Evolutionary conservation across 2,113 vertebrate species (phyloP), one percentile per base, ranked within the genome.

Genomic region (Pseudonaja textilis): DNA sequence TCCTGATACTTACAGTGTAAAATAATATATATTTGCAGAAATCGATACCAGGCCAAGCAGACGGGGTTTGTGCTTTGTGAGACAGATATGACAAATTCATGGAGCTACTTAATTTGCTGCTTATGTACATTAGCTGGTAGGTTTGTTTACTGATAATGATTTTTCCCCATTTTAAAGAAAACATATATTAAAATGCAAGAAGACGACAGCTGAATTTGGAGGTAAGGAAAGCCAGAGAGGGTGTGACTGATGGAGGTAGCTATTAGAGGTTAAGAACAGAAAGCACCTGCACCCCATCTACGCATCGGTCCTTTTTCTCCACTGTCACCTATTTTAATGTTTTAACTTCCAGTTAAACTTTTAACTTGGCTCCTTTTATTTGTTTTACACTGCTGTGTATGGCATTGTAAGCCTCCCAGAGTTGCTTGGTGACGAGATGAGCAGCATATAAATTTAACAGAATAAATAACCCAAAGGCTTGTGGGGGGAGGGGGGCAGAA

Each of bases 1-100:
- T 45, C 95, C 85, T 95, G 97, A 97, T 98, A 97, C 96, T 98
- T 98, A 98, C 96, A 97, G 96, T 97, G 96, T 94, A 96, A 97
- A 97, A 97, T 97, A 97, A 97, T 96, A 96, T 97, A 98, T 96
- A 96, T 97, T 96, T 85, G 39, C 95, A 93, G 95, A 95, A 97
- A 98, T 98, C 97, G 93, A 98, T 98, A 97, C 93, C 91, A 94
- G 95, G 95, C 97, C 97, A 97, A 97, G 96, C 96, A 91, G 92
- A 18, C 50, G 95, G 95, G 94, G 95, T 97, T 97, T 96, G 96
- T 93, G 93, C 95, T 96, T 97, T 97, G 97, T 91, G 89, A 95
- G 95, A 94, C 94, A 94, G 95, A 94, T 93, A 96, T 93, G 96
- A 96, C 11, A 89, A 95, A 96, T 94, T 91, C 93, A 47, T 89